A percentile compares a stretch with the other conserved stretches of the same genome.
phyloP scores from a whole-genome alignment of 2,888 invertebrate genomes.

The Dicyrtomina minuta region DNA sequence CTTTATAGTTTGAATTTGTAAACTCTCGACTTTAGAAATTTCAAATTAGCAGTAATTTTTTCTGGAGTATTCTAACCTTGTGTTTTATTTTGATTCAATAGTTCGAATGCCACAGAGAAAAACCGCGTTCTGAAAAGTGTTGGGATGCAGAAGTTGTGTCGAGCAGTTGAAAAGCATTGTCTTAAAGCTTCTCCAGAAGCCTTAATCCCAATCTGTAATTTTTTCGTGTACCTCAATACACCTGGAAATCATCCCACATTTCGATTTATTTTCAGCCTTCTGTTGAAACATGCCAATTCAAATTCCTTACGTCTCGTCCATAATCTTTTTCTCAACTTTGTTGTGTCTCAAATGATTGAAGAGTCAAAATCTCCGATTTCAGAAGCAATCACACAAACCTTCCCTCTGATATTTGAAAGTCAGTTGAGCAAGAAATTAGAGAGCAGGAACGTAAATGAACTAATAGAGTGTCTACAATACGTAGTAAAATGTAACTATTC shows the following conservation, averaged over 20 bases:
- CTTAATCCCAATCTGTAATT: conserved; percentile 64
- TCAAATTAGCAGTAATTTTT: too few relatives aligned
- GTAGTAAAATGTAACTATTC: conserved; percentile 61
- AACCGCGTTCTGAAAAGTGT: conserved; percentile 61
- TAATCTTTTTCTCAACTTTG: conserved; percentile 66
- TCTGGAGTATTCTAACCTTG: too few relatives aligned
- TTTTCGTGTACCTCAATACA: conserved; percentile 63
- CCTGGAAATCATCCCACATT: conserved; percentile 64
- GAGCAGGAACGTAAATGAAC: conserved; percentile 59
- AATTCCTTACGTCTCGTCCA: conserved; percentile 65
- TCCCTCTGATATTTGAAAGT: conserved; percentile 69
- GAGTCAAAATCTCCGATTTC: conserved; percentile 59
- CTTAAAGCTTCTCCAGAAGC: conserved; percentile 62
- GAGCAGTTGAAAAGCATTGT: conserved; percentile 62
- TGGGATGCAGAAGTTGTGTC: conserved; percentile 64
- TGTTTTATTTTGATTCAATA: too few relatives aligned
- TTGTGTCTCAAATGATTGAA: conserved; percentile 57
- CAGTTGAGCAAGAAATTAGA: conserved; percentile 65
- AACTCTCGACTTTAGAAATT: too few relatives aligned
- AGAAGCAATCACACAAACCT: conserved; percentile 66
- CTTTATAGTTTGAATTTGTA: too few relatives aligned
- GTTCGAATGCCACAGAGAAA: conserved; percentile 53
- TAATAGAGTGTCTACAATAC: conserved; percentile 63
- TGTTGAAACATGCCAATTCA: conserved; percentile 64
- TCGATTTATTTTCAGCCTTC: conserved; percentile 66